Conservation (phyloP, 2,888 invertebrate species). For the Rutpela maculata region DNA sequence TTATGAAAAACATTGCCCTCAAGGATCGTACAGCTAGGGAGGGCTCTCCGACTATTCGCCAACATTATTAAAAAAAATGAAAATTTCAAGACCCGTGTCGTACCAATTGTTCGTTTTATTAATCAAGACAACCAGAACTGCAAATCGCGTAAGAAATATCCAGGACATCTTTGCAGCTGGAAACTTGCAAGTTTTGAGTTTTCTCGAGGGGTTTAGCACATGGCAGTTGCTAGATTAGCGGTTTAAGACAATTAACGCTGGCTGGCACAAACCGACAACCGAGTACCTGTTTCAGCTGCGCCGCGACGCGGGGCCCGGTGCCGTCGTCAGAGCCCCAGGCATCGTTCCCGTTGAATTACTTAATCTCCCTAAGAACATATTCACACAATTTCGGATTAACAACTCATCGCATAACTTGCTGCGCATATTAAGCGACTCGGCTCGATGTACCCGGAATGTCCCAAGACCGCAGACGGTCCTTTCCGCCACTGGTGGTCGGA, state of each 20-base stretch:
- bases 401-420: slow-evolving; percentile 57
- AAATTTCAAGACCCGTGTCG: no score
- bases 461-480: slow-evolving; percentile 49
- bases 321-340: slow-evolving; percentile 29
- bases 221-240: slow-evolving; percentile 68
- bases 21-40: no score
- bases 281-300: slow-evolving; percentile 19
- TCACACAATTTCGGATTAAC: slow-evolving; percentile 62
- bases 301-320: slow-evolving; percentile 4
- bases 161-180: slow-evolving; percentile 9
- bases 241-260: slow-evolving; percentile 68
- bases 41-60: no score
- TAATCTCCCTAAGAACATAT: slow-evolving; percentile 60
- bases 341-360: slow-evolving; percentile 48
- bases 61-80: no score
- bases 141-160: neutral
- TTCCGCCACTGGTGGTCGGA: slow-evolving; percentile 36
- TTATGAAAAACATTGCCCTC: no score
- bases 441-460: slow-evolving; percentile 1
- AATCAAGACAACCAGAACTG: neutral
- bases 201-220: slow-evolving; percentile 58
- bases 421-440: slow-evolving; percentile 57
- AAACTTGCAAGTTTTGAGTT: slow-evolving; percentile 52
- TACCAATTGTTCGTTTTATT: neutral
- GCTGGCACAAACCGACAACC: slow-evolving; percentile 40